Percentiles rank a stretch among this genome's conserved stretches.
These are phyloP conservation scores for Rousettus leschenaultii DNA, from an alignment of 2,113 vertebrate species.

Conservation along the genomic window DNA sequence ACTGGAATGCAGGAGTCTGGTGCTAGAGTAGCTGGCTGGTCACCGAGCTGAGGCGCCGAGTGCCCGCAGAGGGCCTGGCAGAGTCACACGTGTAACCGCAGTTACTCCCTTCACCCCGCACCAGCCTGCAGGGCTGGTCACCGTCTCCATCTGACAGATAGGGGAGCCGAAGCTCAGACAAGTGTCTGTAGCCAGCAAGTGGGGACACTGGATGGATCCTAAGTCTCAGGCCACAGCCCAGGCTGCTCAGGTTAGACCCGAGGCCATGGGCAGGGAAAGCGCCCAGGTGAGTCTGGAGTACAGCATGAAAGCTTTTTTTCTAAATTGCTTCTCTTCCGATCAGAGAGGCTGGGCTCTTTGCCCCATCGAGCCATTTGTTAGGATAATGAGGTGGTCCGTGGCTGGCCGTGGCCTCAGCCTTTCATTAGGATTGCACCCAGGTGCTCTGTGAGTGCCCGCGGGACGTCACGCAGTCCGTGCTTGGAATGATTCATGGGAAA, in stretches of 20 bases:
- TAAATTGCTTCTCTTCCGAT: not conserved
- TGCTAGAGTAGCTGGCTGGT: not conserved
- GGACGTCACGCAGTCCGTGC: rapidly evolving
- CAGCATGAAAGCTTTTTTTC: not conserved
- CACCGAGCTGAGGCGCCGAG: not conserved
- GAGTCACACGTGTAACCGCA: rapidly evolving
- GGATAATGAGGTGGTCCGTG: not conserved
- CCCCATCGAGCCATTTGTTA: not conserved
- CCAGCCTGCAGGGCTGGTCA: not conserved
- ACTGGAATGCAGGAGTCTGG: no score
- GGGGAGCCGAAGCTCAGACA: not conserved
- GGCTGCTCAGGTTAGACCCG: not conserved
- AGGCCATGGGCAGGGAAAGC: not conserved
- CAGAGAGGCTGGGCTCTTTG: not conserved
- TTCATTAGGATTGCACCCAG: not conserved
- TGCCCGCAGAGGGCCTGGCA: no score
- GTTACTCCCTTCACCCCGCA: not conserved
- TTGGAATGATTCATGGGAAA: not conserved
- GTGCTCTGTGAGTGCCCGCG: not conserved
- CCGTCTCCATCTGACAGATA: not conserved
- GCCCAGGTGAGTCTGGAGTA: not conserved
- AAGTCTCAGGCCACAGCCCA: not conserved
- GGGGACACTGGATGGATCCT: not conserved
- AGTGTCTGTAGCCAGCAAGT: not conserved
- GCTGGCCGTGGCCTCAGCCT: not conserved